Base-by-base conservation (phyloP, 2,113 vertebrate species). In the Ptilonorhynchus violaceus region DNA sequence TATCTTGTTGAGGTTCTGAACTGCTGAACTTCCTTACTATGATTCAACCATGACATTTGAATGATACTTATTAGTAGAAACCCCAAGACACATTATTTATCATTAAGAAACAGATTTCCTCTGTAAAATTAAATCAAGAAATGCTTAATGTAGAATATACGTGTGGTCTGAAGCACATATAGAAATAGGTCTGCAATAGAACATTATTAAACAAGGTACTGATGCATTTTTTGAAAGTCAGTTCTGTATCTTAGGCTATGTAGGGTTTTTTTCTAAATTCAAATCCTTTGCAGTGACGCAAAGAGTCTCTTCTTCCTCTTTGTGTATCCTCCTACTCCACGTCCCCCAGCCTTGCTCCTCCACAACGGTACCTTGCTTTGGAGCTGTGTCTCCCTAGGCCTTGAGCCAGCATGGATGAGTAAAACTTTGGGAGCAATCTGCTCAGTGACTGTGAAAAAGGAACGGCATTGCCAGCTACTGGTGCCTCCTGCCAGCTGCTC, bases 401-500 rank as follows among this genome's bases (percentile, higher is more conserved):
- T 59, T 31, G 59, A 92, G 94, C 92, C 93, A 96, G 92, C 78
- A 66, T 0, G 25, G 89, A 79, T 85, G 82, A 93, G 73, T 59
- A 79, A 33, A 93, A 64, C 80, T 91, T 92, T 47, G 85, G 92
- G 92, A 96, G 86, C 1, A 50, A 88, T 59, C 35, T 67, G 70
- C 94, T 93, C 75, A 55, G 93, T 80, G 90, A 82, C 85, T 92
- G 85, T 77, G 90, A 75, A 77, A 58, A 88, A 77, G 74, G 30
- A 55, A 27, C 7, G 3, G 12, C 87, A 73, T 56, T 31, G 93
- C 92, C 93, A 95, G 41, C 88, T 62, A 33, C 85, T 75, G 69
- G 68, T 28, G 62, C 93, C 92, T 92, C 55, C 85, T 80, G 92
- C 70, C 96, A 96, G 78, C 92, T 88, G 90, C 81, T 88, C 70